Conservation (phyloP, 2,888 invertebrate genomes). For the Griposia aprilina region DNA sequence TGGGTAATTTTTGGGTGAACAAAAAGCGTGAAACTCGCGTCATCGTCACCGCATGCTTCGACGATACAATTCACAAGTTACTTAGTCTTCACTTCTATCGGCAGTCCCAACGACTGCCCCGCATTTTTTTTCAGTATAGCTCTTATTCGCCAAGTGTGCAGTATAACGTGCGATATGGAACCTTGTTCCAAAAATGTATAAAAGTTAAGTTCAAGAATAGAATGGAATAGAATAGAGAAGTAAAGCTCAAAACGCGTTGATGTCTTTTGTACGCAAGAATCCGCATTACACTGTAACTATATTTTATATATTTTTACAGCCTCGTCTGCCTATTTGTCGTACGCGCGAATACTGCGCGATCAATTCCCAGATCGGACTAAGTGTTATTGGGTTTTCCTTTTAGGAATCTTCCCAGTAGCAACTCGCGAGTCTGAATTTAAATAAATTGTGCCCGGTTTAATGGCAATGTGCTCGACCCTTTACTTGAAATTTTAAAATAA, state of each 20-base stretch:
- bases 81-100: too few relatives aligned
- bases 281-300: too few relatives aligned
- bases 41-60: too few relatives aligned
- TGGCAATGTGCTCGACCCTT: background rate
- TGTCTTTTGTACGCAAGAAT: slow-evolving; percentile 59
- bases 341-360: background rate
- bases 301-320: background rate
- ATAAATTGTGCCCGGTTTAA: background rate
- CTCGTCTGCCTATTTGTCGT: background rate
- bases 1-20: too few relatives aligned
- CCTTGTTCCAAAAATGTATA: background rate
- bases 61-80: too few relatives aligned
- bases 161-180: background rate
- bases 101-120: too few relatives aligned
- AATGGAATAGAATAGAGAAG: too few relatives aligned
- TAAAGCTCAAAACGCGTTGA: slow-evolving; percentile 53
- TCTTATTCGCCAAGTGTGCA: background rate
- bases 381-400: background rate
- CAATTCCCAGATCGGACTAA: background rate
- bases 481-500: background rate
- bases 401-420: background rate
- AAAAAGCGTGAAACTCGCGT: too few relatives aligned
- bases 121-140: background rate
- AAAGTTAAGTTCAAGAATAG: too few relatives aligned
- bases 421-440: background rate